Conservation (phyloP, 2,797 vertebrate species). For the Iguana delicatissima region DNA sequence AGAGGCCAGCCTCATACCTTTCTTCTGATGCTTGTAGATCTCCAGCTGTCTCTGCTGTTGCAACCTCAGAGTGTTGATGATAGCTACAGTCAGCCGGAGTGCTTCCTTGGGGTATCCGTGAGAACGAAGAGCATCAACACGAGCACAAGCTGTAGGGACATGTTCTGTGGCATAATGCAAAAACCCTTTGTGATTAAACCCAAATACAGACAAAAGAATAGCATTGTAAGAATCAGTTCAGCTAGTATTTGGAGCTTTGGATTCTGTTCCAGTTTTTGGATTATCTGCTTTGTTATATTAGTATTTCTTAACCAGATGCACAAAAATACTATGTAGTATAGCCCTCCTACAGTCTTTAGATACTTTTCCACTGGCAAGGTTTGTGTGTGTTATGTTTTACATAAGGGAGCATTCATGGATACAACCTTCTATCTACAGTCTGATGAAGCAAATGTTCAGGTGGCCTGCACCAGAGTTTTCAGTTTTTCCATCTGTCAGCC, state of each 20-base stretch:
- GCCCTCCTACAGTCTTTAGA: not conserved
- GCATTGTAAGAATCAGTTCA: not conserved
- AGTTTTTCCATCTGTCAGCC: not conserved
- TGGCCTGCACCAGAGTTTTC: not conserved
- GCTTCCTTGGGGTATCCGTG: constrained; percentile 98
- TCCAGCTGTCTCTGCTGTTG: constrained; percentile 97
- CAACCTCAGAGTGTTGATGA: constrained; percentile 96
- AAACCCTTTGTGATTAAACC: constrained; percentile 10
- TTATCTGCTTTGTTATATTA: not conserved
- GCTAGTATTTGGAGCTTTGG: not conserved
- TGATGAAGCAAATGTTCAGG: not conserved
- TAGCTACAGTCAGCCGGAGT: constrained; percentile 93
- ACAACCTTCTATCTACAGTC: not conserved
- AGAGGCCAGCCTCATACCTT: constrained; percentile 84
- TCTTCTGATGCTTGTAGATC: constrained; percentile 99
- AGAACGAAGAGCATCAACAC: constrained; percentile 95
- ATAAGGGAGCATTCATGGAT: not conserved
- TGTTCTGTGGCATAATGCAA: constrained; percentile 86
- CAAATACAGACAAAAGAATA: not conserved
- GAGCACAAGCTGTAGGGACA: constrained; percentile 95
- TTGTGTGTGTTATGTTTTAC: not conserved
- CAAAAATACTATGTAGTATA: not conserved
- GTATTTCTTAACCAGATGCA: not conserved
- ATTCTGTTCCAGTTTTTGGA: constrained; percentile 1
- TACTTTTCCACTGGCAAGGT: not conserved